Conservation (phyloP, 1,140 invertebrate genomes). For the Stenopsyche tienmushanensis region DNA sequence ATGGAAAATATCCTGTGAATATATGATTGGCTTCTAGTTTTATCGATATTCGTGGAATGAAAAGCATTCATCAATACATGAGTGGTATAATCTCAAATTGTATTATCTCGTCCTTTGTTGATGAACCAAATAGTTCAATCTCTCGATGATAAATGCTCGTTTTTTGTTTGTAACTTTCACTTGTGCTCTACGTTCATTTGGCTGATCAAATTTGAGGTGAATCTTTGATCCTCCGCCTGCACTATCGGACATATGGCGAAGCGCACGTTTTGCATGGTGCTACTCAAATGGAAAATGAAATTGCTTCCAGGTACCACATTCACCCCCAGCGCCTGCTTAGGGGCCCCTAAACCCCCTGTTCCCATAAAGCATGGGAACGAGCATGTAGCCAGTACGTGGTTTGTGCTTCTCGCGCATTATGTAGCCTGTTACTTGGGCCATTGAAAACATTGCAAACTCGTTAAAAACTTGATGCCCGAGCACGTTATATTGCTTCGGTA, state of each 20-base stretch:
- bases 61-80: no score
- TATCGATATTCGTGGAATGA: no score
- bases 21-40: no score
- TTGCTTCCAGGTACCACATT: conserved; percentile 32
- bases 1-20: no score
- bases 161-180: no score
- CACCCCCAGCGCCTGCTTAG: no score
- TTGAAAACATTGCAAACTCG: conserved; percentile 43
- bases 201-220: background rate
- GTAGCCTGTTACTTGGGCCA: conserved; percentile 38
- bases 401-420: conserved; percentile 36
- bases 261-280: conserved; percentile 28
- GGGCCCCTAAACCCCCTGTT: background rate
- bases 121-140: no score
- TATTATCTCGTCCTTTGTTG: no score
- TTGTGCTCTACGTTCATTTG: no score
- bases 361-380: conserved; percentile 24
- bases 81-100: no score
- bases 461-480: conserved; percentile 42
- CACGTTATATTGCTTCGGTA: conserved; percentile 41
- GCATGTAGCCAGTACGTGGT: conserved; percentile 32
- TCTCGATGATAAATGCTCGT: no score
- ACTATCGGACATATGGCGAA: background rate
- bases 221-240: background rate
- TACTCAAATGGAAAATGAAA: conserved; percentile 39